Percentiles rank a stretch among this genome's conserved stretches.
Evolutionary conservation across 2,888 invertebrate species (phyloP).

Genomic region (Rhyacophila evoluta): DNA sequence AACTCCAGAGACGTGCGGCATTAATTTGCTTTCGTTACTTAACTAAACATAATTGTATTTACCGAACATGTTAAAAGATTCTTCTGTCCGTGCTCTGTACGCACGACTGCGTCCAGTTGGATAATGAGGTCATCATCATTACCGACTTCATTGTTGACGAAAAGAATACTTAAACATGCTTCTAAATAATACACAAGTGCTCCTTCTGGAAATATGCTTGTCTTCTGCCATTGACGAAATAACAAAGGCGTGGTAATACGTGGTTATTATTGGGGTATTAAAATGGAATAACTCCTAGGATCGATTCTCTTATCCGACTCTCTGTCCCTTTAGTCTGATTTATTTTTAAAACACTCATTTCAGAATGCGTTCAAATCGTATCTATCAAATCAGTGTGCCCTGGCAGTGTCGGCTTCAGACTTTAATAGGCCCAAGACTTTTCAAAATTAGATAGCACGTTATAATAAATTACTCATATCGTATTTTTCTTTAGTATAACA

Average conservation of each 20-base stretch:
- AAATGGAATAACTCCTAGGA: no score
- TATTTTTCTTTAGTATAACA: no score
- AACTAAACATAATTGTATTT: slow-evolving; percentile 1
- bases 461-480: no score
- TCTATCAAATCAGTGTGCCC: no score
- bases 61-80: neutral
- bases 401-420: no score
- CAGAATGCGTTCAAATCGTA: no score
- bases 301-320: no score
- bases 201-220: neutral
- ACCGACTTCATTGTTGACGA: slow-evolving; percentile 17
- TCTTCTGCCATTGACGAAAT: neutral
- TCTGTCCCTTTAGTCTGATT: no score
- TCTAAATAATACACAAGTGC: neutral
- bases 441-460: no score
- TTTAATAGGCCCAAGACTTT: no score
- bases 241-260: neutral
- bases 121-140: slow-evolving; percentile 24
- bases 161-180: neutral
- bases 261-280: neutral
- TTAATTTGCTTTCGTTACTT: neutral
- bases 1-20: neutral
- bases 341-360: no score
- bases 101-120: slow-evolving; percentile 5
- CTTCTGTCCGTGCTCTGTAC: neutral